These are phyloP conservation scores for Meteorus sp. DNA, from an alignment of 1,140 invertebrate species.

Conservation along the genomic window DNA sequence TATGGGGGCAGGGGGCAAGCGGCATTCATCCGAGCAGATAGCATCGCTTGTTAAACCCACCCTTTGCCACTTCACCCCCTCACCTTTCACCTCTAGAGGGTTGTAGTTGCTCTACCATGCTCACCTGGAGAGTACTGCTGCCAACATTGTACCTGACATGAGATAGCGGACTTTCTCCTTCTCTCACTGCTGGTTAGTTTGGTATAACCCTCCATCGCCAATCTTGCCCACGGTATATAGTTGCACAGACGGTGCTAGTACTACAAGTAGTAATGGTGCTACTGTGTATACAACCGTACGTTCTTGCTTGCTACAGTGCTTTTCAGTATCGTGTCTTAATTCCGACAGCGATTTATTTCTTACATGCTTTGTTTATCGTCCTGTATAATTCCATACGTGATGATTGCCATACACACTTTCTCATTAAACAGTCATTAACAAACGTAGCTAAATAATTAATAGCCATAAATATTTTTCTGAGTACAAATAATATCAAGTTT, in stretches of 20 bases:
- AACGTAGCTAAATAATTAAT: no score
- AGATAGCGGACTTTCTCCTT: conserved; percentile 13
- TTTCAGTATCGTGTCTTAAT: conserved; percentile 27
- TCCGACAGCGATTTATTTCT: conserved; percentile 24
- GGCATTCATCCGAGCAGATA: conserved; percentile 34
- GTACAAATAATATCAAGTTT: no score
- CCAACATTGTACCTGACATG: conserved; percentile 20
- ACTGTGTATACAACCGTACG: neutral
- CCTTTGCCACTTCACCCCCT: conserved; percentile 17
- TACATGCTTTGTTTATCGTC: no score
- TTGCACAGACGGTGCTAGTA: no score
- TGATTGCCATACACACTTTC: no score
- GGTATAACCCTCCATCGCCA: neutral
- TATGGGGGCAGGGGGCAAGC: conserved; percentile 5
- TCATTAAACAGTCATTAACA: no score
- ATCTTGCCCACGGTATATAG: neutral
- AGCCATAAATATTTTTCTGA: no score
- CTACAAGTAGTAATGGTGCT: neutral
- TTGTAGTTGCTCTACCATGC: conserved; percentile 1
- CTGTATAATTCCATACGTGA: no score
- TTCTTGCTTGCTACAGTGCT: neutral
- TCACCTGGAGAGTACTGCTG: conserved; percentile 23
- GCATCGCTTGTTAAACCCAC: conserved; percentile 36
- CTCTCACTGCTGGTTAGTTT: neutral
- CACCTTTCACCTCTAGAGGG: conserved; percentile 15